These are phyloP conservation scores for Melipona bicolor DNA, from an alignment of 2,888 invertebrate genomes.

Conservation along the genomic window DNA sequence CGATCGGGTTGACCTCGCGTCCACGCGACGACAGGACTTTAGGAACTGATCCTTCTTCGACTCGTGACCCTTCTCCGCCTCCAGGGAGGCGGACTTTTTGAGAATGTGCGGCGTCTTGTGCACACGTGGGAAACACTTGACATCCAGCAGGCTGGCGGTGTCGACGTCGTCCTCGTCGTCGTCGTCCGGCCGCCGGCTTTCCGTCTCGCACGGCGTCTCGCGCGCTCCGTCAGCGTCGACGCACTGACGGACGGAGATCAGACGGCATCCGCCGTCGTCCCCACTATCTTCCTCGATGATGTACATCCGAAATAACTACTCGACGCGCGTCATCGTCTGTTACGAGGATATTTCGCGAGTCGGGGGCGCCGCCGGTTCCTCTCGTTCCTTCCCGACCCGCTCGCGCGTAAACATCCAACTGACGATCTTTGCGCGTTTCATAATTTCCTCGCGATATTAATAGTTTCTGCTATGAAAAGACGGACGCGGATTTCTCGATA, in stretches of 20 bases:
- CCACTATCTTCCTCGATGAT: constrained; percentile 79
- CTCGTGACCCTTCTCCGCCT: constrained; percentile 37
- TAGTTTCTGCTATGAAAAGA: no score
- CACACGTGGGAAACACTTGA: constrained; percentile 49
- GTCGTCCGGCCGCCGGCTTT: constrained; percentile 37
- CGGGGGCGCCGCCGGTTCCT: constrained; percentile 12
- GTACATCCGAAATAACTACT: constrained; percentile 79
- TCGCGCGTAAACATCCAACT: background rate
- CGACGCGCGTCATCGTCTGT: constrained; percentile 64
- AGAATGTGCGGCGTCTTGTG: constrained; percentile 39
- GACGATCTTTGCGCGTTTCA: constrained; percentile 19
- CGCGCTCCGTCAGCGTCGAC: constrained; percentile 68
- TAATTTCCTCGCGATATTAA: background rate
- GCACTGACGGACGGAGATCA: constrained; percentile 79
- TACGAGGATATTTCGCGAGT: constrained; percentile 51
- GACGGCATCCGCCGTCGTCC: constrained; percentile 81
- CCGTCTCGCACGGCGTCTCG: constrained; percentile 45
- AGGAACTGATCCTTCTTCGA: constrained; percentile 48
- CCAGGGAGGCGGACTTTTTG: constrained; percentile 20
- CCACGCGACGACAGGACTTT: background rate
- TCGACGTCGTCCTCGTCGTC: constrained; percentile 46
- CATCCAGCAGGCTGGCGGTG: constrained; percentile 47
- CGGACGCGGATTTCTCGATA: background rate
- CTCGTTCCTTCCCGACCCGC: constrained; percentile 7
- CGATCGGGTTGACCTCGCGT: background rate